Base-by-base conservation (phyloP, 2,888 invertebrate genomes). In the Ornithoptera priamus region DNA sequence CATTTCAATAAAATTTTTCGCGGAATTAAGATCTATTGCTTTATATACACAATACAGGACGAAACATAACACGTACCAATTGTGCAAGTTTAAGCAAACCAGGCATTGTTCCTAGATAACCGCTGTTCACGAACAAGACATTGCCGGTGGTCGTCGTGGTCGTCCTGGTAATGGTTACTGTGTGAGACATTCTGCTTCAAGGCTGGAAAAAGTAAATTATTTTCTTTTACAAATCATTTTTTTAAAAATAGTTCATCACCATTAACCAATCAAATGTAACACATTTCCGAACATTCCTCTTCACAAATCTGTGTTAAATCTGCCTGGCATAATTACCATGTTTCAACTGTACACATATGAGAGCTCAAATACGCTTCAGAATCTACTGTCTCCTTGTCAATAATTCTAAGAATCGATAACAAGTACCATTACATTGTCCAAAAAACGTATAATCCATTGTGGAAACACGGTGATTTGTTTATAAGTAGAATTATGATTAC, bases 111-210 rank as follows among this genome's bases (percentile, higher is more conserved):
- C 95, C 95, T 75, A 97, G 87, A 85, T 97, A 97, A 64, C 96
- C 96, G 8, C 95, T 96, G 87, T 98, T 97, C 73, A 97, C 89
- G 76, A 97, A 94, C 74, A 97, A 93, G 12, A 96, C 94, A 15
- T 96, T 95, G 24, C 97, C 96, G 42, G 95, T 94, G 36, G 95
- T 94, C 15, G 96, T 95, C 72, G 96, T 96, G 66, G 97, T 97
- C 46, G 96, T 97, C 80, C 97, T 93, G 42, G 97, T 97, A 71
- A 97, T 96, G 62, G 97, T 97, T 77, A 97, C 96, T 53, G 96
- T 94, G 89, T 97, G 97, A 74, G 97, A 97, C 97, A 97, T 97
- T 78, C 88, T 94, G 76, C 71, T 24, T 65, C 68, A 72, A 76
- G 81, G 80, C 63, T 72, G 78, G 75, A 73, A 73, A 61, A 59